Evolutionary conservation across 2,888 invertebrate genomes (phyloP).

Genomic region (Lasioglossum leucozonium): DNA sequence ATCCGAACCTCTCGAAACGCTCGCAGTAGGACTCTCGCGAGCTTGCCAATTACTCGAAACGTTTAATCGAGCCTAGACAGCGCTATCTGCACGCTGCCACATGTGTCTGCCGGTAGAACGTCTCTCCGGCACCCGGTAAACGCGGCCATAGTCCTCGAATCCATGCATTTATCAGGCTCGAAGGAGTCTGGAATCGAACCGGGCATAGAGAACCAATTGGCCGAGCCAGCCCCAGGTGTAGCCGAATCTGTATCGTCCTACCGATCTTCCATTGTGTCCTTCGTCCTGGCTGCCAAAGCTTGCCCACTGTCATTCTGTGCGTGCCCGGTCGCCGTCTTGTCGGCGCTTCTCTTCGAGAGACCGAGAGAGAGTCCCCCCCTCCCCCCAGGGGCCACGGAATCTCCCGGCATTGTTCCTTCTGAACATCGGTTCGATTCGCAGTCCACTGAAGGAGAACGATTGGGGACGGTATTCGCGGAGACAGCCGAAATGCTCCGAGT

Average conservation of each 20-base stretch:
- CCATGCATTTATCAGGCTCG: conserved; percentile 53
- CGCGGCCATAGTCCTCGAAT: conserved; percentile 31
- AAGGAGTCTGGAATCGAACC: conserved; percentile 45
- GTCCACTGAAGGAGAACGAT: conserved; percentile 16
- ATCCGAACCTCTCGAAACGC: neutral
- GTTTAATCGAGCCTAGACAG: conserved; percentile 57
- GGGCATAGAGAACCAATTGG: conserved; percentile 51
- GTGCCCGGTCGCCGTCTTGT: conserved; percentile 52
- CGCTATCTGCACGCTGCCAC: conserved; percentile 58
- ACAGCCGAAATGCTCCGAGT: conserved; percentile 7
- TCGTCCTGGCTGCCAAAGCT: conserved; percentile 7
- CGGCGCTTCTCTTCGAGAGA: conserved; percentile 41
- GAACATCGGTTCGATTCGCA: conserved; percentile 27
- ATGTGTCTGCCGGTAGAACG: conserved; percentile 39
- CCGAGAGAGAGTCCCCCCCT: no score
- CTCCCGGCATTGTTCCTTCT: conserved; percentile 19
- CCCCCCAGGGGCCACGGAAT: conserved; percentile 32
- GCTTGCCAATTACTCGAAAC: conserved; percentile 64
- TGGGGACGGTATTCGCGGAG: conserved; percentile 14
- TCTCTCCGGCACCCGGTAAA: conserved; percentile 35
- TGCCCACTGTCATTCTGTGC: conserved; percentile 54
- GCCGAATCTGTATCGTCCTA: conserved; percentile 59
- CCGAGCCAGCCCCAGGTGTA: conserved; percentile 58
- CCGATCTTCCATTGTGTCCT: conserved; percentile 56
- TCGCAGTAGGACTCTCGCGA: neutral